phyloP scores from a whole-genome alignment of 2,113 vertebrate genomes.

The Piprites chloris region DNA sequence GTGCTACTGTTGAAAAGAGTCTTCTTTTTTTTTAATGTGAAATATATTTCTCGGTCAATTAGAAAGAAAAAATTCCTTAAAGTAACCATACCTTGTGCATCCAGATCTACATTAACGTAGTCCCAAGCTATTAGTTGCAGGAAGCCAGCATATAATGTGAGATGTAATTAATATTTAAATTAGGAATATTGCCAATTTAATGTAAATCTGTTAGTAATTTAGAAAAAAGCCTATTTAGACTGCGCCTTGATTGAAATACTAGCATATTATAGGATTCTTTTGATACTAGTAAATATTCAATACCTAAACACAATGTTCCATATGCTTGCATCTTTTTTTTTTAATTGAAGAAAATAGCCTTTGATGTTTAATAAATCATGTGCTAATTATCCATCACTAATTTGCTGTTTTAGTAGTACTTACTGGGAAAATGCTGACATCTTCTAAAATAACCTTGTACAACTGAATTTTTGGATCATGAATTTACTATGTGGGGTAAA shows the following conservation, averaged over 20 bases:
- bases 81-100: neutral
- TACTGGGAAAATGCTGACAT: conserved; percentile 23
- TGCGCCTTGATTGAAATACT: conserved; percentile 22
- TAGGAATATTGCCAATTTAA: conserved; percentile 44
- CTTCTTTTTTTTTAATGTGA: neutral
- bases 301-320: neutral
- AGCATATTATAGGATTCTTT: conserved; percentile 21
- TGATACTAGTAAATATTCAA: conserved; percentile 43
- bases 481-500: neutral
- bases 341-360: conserved; percentile 31
- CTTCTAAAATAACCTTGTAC: neutral
- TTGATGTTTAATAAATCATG: conserved; percentile 54
- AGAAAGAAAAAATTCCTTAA: neutral
- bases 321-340: conserved; percentile 27
- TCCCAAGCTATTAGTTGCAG: conserved; percentile 49
- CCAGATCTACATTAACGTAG: conserved; percentile 1
- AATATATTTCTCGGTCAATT: neutral
- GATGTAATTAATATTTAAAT: conserved; percentile 68
- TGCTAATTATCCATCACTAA: conserved; percentile 14
- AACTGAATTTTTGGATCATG: neutral
- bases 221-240: neutral
- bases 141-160: conserved; percentile 48
- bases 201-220: conserved; percentile 59
- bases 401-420: conserved; percentile 19
- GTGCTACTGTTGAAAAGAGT: neutral